Percentiles rank a stretch among this genome's conserved stretches.
Evolutionary conservation across 2,888 invertebrate species (phyloP).

Genomic region (Lampropteryx suffumata): DNA sequence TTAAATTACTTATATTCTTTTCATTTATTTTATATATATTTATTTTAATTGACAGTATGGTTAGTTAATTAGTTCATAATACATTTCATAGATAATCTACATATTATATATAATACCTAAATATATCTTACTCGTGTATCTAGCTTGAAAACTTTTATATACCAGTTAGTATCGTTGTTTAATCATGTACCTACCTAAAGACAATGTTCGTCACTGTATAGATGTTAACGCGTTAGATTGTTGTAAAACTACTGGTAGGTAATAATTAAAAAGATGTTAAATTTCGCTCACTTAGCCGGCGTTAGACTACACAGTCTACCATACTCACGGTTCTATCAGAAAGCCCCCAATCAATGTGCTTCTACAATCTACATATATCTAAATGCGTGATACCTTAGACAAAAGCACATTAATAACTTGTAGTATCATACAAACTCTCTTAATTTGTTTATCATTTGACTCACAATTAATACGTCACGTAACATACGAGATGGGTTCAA

Average conservation of each 20-base stretch:
- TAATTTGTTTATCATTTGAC: no score
- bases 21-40: background rate
- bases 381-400: no score
- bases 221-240: constrained; percentile 66
- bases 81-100: constrained; percentile 13
- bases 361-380: no score
- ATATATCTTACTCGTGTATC: constrained; percentile 14
- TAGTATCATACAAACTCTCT: no score
- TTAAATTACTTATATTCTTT: no score
- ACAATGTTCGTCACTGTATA: constrained; percentile 42
- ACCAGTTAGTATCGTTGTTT: constrained; percentile 14
- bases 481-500: background rate
- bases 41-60: constrained; percentile 8
- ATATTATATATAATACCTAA: constrained; percentile 12
- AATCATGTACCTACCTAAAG: constrained; percentile 1
- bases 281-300: no score
- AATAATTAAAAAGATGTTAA: constrained; percentile 28
- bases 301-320: no score
- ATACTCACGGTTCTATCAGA: no score
- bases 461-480: background rate
- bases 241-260: constrained; percentile 60
- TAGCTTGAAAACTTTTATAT: constrained; percentile 19
- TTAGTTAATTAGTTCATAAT: constrained; percentile 14
- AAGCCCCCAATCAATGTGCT: no score
- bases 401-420: no score